Evolutionary conservation across 2,888 invertebrate species (phyloP).

Genomic region (Leptopilina syphax): DNA sequence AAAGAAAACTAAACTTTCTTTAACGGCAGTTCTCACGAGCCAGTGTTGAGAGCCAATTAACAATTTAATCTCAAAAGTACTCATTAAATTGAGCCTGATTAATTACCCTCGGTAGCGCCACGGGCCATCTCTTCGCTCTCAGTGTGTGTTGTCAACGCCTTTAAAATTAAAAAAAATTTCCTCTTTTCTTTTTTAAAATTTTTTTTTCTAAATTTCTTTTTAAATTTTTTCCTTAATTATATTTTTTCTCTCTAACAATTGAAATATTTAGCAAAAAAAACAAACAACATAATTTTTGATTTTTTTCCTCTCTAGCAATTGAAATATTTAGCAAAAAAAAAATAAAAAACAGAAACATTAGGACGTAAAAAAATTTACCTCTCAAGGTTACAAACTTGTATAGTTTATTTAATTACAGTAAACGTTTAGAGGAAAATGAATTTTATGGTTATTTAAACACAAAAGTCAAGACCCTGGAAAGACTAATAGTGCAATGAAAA

Average conservation of each 20-base stretch:
- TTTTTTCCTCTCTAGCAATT: too few species aligned
- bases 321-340: too few species aligned
- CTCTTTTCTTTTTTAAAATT: too few species aligned
- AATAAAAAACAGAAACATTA: background rate
- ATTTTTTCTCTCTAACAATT: too few species aligned
- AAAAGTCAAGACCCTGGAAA: conserved; percentile 17
- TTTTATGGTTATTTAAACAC: conserved; percentile 29
- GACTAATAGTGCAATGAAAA: conserved; percentile 18
- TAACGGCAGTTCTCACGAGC: conserved; percentile 71
- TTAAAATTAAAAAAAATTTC: too few species aligned
- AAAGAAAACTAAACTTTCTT: background rate
- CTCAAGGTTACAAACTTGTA: background rate
- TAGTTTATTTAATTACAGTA: background rate
- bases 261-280: too few species aligned
- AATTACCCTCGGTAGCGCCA: conserved; percentile 54
- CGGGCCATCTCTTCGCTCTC: conserved; percentile 17
- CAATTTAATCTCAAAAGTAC: conserved; percentile 58
- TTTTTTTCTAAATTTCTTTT: too few species aligned
- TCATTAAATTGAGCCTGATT: conserved; percentile 64
- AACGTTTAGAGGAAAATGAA: conserved; percentile 25
- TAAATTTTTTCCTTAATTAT: too few species aligned
- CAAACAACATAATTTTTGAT: too few species aligned
- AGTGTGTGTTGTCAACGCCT: too few species aligned
- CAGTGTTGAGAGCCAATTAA: conserved; percentile 61
- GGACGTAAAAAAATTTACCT: background rate